Conservation (phyloP, 1,140 invertebrate genomes). For the Carcinoscorpius rotundicauda region DNA sequence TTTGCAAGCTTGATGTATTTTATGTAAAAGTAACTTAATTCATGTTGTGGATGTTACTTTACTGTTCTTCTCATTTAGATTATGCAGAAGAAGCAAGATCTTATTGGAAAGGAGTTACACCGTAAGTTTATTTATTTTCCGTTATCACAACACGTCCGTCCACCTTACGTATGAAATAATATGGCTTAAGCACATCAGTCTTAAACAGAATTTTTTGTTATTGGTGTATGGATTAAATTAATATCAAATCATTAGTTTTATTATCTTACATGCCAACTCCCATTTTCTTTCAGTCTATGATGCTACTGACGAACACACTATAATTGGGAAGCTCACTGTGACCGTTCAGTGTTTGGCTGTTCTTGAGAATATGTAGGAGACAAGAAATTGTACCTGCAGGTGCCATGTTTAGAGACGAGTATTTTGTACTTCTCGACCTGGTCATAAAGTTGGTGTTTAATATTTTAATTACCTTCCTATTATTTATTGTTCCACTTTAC, state of each 20-base stretch:
- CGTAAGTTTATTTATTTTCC: conserved; percentile 8
- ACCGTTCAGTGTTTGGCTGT: conserved; percentile 10
- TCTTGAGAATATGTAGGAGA: not conserved
- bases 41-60: not conserved
- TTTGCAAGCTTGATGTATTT: not conserved
- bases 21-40: not conserved
- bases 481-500: too few species aligned
- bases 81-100: conserved; percentile 8
- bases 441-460: too few species aligned
- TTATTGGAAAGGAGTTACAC: conserved; percentile 9
- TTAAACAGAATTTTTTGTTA: not conserved
- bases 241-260: not conserved
- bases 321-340: conserved; percentile 10
- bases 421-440: too few species aligned
- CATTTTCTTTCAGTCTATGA: conserved; percentile 13
- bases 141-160: not conserved
- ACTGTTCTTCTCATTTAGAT: conserved; percentile 5
- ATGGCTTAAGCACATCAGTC: not conserved
- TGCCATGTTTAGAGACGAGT: too few species aligned
- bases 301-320: conserved; percentile 6
- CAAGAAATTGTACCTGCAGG: too few species aligned
- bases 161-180: too few species aligned
- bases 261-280: too few species aligned
- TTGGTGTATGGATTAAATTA: not conserved
- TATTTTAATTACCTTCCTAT: too few species aligned